Evolutionary conservation across 2,797 vertebrate genomes (phyloP).

Genomic region (Rhincodon typus): DNA sequence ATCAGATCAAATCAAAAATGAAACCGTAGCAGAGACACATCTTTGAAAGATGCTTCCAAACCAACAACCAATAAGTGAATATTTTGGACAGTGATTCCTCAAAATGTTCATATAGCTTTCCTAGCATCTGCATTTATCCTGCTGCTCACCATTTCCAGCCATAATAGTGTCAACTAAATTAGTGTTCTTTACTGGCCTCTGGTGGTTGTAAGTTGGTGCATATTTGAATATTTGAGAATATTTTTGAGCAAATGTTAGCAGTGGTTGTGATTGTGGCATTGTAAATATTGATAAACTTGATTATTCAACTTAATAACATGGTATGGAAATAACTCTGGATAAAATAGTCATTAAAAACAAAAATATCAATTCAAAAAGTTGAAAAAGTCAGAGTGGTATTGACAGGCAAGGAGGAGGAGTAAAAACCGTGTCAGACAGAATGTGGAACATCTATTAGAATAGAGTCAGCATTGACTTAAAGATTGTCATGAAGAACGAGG

Average conservation of each 20-base stretch:
- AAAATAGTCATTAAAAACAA: background rate
- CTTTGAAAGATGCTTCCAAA: background rate
- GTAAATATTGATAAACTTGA: background rate
- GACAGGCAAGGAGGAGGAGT: background rate
- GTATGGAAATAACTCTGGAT: background rate
- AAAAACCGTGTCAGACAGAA: background rate
- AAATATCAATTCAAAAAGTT: background rate
- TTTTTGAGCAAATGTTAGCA: background rate
- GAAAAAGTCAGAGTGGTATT: background rate
- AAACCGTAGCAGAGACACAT: too few species aligned
- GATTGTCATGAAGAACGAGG: background rate
- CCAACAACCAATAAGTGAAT: background rate
- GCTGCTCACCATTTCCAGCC: background rate
- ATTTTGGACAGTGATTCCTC: background rate
- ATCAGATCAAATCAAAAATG: too few species aligned
- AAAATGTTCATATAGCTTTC: background rate
- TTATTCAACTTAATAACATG: background rate
- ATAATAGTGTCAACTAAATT: background rate
- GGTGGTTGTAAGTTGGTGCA: background rate
- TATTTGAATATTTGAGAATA: background rate
- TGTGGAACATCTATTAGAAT: background rate
- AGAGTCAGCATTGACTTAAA: background rate
- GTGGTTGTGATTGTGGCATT: background rate
- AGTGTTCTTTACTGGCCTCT: slow-evolving; percentile 15
- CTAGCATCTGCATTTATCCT: background rate